Percentiles rank a stretch among this genome's conserved stretches.
These are phyloP conservation scores for Hirtodrosophila cameraria DNA, from an alignment of 2,888 invertebrate species.

Conservation along the genomic window DNA sequence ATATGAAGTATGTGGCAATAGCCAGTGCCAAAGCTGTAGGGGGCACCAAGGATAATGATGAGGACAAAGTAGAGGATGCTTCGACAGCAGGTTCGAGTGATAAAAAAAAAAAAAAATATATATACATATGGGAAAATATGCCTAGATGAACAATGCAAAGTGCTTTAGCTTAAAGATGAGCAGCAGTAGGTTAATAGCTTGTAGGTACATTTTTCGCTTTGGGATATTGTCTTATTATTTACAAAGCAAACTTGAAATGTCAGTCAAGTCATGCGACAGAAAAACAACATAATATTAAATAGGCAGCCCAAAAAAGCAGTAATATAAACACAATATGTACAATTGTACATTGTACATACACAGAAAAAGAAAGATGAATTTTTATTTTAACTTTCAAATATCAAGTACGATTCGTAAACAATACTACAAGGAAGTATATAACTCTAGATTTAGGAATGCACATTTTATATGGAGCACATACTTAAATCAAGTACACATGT, in stretches of 20 bases:
- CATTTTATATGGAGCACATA: no score
- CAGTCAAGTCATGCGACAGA: no score
- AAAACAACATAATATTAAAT: no score
- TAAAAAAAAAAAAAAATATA: constrained; percentile 8
- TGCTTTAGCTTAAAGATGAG: not conserved
- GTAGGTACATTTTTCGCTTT: not conserved
- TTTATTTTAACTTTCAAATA: no score
- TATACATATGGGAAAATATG: constrained; percentile 18
- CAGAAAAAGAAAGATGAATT: no score
- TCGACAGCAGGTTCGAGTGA: constrained; percentile 26
- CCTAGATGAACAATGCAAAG: constrained; percentile 9
- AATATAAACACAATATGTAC: no score
- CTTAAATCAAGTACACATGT: no score
- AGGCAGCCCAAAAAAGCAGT: no score
- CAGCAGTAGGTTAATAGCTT: not conserved
- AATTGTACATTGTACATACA: no score
- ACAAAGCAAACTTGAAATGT: not conserved
- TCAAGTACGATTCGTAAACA: no score
- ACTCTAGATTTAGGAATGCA: no score
- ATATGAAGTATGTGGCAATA: constrained; percentile 64
- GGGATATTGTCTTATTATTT: constrained; percentile 9
- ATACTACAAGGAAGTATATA: no score
- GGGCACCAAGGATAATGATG: constrained; percentile 33
- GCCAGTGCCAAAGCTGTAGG: not conserved
- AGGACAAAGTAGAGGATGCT: constrained; percentile 16